Conservation (phyloP, 64 coral and sea anemone genomes). For the Montipora cactus region DNA sequence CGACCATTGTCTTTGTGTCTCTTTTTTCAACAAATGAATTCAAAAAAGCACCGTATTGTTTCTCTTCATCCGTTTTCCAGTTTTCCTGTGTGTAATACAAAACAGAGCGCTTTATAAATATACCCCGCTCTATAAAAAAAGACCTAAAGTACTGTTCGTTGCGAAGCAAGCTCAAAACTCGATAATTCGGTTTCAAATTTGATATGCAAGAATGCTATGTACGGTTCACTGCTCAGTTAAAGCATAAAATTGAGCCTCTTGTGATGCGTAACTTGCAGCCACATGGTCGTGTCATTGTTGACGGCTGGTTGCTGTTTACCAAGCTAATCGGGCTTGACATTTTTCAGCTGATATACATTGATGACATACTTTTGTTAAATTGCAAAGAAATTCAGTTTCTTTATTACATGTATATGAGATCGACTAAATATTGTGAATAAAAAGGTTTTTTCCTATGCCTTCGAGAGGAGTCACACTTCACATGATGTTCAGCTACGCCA, state of each 20-base stretch:
- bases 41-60: not conserved
- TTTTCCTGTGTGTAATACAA: not conserved
- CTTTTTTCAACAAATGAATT: not conserved
- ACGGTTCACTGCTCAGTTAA: too few relatives aligned
- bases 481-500: not conserved
- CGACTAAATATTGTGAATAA: too few relatives aligned
- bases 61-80: not conserved
- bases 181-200: too few relatives aligned
- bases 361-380: not conserved
- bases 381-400: too few relatives aligned
- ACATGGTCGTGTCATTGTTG: not conserved
- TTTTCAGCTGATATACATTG: not conserved
- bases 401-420: too few relatives aligned
- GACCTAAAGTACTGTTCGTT: too few relatives aligned
- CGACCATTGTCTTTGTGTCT: not conserved
- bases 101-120: not conserved
- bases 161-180: too few relatives aligned
- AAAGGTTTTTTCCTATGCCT: too few relatives aligned
- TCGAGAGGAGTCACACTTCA: too few relatives aligned
- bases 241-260: too few relatives aligned
- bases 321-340: not conserved
- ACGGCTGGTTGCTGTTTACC: not conserved
- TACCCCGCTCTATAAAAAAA: not conserved
- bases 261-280: too few relatives aligned
- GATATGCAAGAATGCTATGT: too few relatives aligned